Percentiles rank a stretch among this genome's conserved stretches.
Conservation (phyloP, 2,888 invertebrate species). For the Lasiommata megera region DNA sequence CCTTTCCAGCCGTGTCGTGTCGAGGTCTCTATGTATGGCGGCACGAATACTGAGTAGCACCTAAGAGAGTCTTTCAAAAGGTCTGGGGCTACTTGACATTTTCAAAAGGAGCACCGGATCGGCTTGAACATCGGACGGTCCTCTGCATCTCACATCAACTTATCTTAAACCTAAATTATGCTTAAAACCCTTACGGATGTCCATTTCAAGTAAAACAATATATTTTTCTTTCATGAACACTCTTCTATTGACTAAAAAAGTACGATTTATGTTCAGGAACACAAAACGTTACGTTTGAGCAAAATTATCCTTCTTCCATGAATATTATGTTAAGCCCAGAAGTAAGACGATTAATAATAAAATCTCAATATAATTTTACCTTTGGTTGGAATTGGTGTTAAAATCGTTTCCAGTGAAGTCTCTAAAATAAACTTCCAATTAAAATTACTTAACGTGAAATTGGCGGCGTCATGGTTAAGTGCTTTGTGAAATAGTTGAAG, state of each 20-base stretch:
- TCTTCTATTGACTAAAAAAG: too few species aligned
- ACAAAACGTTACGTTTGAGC: neutral
- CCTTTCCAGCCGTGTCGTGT: neutral
- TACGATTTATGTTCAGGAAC: too few species aligned
- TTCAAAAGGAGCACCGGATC: neutral
- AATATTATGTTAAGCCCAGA: neutral
- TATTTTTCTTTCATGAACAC: too few species aligned
- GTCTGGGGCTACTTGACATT: neutral
- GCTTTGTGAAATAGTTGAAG: neutral
- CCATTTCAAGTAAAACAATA: neutral
- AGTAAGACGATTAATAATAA: neutral
- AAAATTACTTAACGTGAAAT: neutral
- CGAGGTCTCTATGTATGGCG: neutral
- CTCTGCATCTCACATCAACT: neutral
- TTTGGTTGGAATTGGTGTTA: neutral
- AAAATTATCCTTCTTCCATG: neutral
- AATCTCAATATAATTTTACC: neutral
- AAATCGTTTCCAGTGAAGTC: neutral
- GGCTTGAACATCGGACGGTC: neutral
- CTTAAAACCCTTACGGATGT: neutral
- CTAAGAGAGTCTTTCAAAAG: neutral
- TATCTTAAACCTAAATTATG: neutral
- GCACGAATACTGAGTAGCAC: constrained; percentile 3
- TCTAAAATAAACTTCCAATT: neutral
- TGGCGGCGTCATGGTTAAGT: neutral